A percentile compares a stretch with the other conserved stretches of the same genome.
Conservation (phyloP, 1,140 invertebrate species). For the Drosophila baimaii region DNA sequence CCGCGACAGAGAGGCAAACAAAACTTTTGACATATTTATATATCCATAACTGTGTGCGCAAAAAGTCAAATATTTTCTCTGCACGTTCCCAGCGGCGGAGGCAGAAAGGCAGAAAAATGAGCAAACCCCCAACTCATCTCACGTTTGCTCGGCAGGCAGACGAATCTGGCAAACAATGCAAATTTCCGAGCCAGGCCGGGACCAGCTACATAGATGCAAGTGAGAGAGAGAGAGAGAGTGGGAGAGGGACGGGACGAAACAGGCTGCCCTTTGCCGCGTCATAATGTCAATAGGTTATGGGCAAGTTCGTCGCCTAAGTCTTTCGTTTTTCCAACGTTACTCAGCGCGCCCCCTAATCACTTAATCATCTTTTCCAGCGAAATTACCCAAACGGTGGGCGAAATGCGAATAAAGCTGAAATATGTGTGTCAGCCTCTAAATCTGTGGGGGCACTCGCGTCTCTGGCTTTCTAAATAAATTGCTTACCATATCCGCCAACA, state of each 20-base stretch:
- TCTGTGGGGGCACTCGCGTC: conserved; percentile 40
- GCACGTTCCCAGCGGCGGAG: conserved; percentile 60
- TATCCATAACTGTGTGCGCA: conserved; percentile 65
- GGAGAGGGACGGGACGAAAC: no score
- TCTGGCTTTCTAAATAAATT: conserved; percentile 59
- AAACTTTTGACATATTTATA: conserved; percentile 72
- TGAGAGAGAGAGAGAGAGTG: conserved; percentile 18
- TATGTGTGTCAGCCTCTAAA: conserved; percentile 51
- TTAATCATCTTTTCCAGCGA: conserved; percentile 56
- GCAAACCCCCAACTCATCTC: conserved; percentile 54
- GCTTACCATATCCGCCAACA: conserved; percentile 66
- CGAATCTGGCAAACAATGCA: conserved; percentile 71
- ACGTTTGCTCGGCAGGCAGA: conserved; percentile 59
- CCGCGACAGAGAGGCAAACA: conserved; percentile 57
- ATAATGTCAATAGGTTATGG: conserved; percentile 76
- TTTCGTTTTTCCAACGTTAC: conserved; percentile 51
- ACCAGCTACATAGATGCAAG: conserved; percentile 22
- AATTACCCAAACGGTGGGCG: conserved; percentile 46
- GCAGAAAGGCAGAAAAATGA: conserved; percentile 31
- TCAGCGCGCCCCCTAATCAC: conserved; percentile 37
- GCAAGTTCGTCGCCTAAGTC: conserved; percentile 76
- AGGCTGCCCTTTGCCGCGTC: conserved; percentile 30
- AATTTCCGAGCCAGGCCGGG: conserved; percentile 47
- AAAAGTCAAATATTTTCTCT: conserved; percentile 77
- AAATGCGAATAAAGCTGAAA: conserved; percentile 43